Base-by-base conservation (phyloP, 2,113 vertebrate genomes). In the Ivindomyrus marchei region DNA sequence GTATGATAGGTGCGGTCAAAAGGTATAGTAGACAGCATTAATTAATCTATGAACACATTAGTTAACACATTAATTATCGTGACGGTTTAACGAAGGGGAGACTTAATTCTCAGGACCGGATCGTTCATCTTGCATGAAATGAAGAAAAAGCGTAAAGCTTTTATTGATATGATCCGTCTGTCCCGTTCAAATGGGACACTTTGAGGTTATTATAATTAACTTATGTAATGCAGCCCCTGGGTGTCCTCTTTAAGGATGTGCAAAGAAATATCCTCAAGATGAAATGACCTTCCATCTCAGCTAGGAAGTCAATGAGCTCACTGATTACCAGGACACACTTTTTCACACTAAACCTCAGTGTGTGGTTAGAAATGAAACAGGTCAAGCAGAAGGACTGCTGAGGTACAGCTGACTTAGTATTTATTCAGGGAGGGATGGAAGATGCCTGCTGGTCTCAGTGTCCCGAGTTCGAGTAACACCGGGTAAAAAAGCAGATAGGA, bases 211-310 rank as follows among this genome's bases (percentile, higher is more conserved):
- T 87, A 31, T 27, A 52, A 87, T 87, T 87, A 87, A 52, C 85
- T 53, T 87, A 47, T 53, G 49, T 53, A 47, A 87, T 36, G 46
- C 11, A 53, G 27, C n/a, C 85, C 50, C 11, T 13, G 50, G 49
- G 85, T 53, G 49, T 87, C 85, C 85, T 87, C 15, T n/a, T 96
- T 97, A 96, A 96, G 96, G 96, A 96, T 95, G 95, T 95, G 94
- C 95, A 95, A 95, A 96, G 49, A 47, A 87, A 15, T n/a, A 24
- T 94, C 95, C 95, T 95, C 94, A 95, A 95, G 94, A 95, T 95
- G 95, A 96, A 97, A 96, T 96, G 96, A 97, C 96, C 95, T 96
- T 96, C 94, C 95, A 96, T 80, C 97, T 97, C 97, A 96, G 97
- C 97, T 45, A 9, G 96, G 94, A 96, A 95, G 95, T 95, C 96